Evolutionary conservation across 2,797 vertebrate species (phyloP), one percentile per base, ranked within the genome.

Genomic region (Macropus fuliginosus): DNA sequence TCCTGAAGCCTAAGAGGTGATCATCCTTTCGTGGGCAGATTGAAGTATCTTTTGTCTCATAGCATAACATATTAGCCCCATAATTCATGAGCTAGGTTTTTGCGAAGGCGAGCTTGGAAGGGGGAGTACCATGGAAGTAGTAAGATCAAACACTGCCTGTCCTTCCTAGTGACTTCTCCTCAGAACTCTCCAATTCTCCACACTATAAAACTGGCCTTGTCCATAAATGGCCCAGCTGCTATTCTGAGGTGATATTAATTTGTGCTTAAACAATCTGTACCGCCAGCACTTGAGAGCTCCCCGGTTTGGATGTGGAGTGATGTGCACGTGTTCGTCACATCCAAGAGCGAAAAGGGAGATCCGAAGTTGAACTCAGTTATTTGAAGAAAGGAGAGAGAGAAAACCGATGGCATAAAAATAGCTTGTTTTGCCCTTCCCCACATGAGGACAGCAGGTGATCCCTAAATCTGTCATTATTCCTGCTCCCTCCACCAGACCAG

Each of bases 71-170:
- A 90, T 12, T 95, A 95, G 93, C 91, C 90, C 16, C 50, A 62
- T 93, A 97, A 55, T 92, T 96, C 27, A 62, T 95, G 94, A 96
- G 54, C 91, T 89, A 12, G 55, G 0, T 28, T 91, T 87, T 50
- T 96, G 40, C 54, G 50, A 92, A 94, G 27, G 18, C 87, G 5
- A 81, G 62, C 89, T 87, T 93, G 54, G 87, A 95, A n/a, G 57
- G 56, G 52, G 56, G 92, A 57, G 93, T 93, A 28, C 94, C 95
- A 54, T 56, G 31, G 94, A 95, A 54, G 16, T n/a, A 93, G 2
- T 40, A 91, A 27, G 94, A 93, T 94, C 54, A 96, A 95, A 50
- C n/a, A 66, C n/a, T 94, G 97, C 93, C 59, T 56, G 27, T 31
- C 46, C 74, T 56, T 96, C 87, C 54, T 95, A 54, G 90, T 96